Base-by-base conservation (phyloP, 2,888 invertebrate genomes). In the Eristalinus aeneus region DNA sequence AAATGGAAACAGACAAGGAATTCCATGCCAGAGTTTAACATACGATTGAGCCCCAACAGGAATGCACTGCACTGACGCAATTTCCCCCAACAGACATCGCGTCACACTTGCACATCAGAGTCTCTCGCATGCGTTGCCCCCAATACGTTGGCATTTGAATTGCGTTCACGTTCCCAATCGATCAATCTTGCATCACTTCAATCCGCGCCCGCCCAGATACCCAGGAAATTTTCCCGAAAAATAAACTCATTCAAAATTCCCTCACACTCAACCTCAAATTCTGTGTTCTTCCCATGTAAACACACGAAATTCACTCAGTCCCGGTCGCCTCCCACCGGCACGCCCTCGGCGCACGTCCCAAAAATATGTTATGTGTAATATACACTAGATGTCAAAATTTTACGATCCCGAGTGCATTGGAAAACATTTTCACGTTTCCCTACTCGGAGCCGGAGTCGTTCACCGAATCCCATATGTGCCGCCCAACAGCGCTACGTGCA, bases 381-480 rank as follows among this genome's bases (percentile, higher is more conserved):
- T 71, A 46, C 36, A 73, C 73, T 64, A 58, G 69, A 83, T 78
- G 69, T 78, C 78, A 79, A 80, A 71, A 58, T 73, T 85, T 76
- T 76, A 85, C 72, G 75, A 85, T 63, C 65, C 60, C 74, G 71
- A 67, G 63, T 64, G 72, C 58, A 53, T 72, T 46, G 34, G 60
- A 71, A 79, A 73, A 72, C 32, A 79, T 61, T 63, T 61, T 10
- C 16, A 56, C 31, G 39, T 27, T 36, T 36, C 20, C 34, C n/a
- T 79, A 63, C 73, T 27, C 31, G 67, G 80, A 81, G 72, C 69
- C 63, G 75, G 58, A 81, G 64, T 58, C 73, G 64, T 79, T 84
- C 79, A 84, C 61, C 67, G 84, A 79, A 73, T 73, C 73, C 36
- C 83, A 71, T 54, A 34, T 75, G 64, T 68, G 67, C 61, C 31